These are phyloP conservation scores for Elanus axillaris DNA, from an alignment of 2,113 vertebrate genomes.

Conservation along the genomic window DNA sequence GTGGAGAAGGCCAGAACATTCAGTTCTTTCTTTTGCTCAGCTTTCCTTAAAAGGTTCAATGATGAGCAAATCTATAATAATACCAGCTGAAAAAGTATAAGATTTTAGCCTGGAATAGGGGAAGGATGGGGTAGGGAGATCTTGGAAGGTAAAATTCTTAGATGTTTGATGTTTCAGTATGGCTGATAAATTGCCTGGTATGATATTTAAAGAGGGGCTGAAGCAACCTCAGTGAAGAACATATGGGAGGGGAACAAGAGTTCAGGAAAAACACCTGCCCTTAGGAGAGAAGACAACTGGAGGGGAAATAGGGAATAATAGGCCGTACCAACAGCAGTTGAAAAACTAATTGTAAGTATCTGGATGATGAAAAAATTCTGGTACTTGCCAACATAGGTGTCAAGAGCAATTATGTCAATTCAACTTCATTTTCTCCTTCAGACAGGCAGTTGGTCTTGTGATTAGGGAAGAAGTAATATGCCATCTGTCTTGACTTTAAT, in stretches of 20 bases:
- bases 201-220: neutral
- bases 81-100: rapidly evolving
- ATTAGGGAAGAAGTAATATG: neutral
- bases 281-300: neutral
- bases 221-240: neutral
- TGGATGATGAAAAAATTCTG: neutral
- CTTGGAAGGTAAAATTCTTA: neutral
- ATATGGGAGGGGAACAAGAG: neutral
- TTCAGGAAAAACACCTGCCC: neutral
- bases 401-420: neutral
- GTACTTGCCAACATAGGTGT: neutral
- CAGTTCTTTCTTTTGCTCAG: neutral
- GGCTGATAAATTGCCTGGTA: neutral
- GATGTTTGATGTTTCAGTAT: neutral
- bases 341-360: neutral
- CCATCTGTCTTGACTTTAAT: neutral
- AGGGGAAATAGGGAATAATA: neutral
- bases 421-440: neutral
- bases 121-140: neutral
- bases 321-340: neutral
- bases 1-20: neutral
- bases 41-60: neutral
- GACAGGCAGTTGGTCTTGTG: neutral
- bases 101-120: neutral
- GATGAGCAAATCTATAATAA: neutral